Conservation (phyloP, 1,140 invertebrate genomes). For the Acyrthosiphon pisum region DNA sequence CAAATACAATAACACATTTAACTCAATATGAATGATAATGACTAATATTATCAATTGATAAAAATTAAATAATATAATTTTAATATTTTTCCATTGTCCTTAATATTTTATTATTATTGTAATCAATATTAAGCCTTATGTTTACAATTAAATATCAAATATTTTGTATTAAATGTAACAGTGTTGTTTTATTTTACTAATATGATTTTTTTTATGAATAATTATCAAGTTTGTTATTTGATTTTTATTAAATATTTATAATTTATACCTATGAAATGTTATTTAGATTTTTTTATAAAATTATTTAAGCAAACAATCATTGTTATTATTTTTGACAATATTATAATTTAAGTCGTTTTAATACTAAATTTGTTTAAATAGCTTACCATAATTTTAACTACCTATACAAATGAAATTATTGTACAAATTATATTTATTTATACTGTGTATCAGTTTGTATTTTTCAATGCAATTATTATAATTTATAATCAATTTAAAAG, state of each 20-base stretch:
- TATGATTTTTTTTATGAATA: background rate
- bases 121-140: background rate
- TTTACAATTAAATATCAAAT: background rate
- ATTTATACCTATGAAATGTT: background rate
- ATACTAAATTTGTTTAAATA: background rate
- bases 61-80: background rate
- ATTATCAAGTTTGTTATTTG: background rate
- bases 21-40: background rate
- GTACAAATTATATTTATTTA: background rate
- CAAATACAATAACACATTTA: background rate
- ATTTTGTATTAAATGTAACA: background rate
- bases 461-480: background rate
- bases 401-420: background rate
- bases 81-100: background rate
- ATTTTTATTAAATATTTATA: background rate
- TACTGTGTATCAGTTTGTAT: background rate
- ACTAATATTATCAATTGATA: background rate
- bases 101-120: background rate
- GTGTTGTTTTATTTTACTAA: background rate
- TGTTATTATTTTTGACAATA: background rate
- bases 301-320: background rate
- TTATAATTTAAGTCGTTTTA: conserved; percentile 12
- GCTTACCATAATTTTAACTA: background rate
- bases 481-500: background rate
- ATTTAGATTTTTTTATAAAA: background rate